phyloP scores from a whole-genome alignment of 64 coral and sea anemone genomes.

The Porites lutea region DNA sequence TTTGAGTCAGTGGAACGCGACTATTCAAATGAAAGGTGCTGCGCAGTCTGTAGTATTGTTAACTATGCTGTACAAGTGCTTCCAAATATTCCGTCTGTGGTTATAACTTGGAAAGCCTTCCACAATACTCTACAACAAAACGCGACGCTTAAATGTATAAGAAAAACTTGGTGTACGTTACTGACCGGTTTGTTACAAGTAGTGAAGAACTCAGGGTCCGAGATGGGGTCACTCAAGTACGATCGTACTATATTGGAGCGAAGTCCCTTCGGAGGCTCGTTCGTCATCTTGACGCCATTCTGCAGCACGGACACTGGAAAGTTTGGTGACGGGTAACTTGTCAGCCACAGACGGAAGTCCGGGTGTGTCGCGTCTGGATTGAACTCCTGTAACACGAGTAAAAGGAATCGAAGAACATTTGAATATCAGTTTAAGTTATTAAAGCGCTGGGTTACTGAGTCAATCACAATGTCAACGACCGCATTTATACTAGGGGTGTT shows the following conservation, averaged over 20 bases:
- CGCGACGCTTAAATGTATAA: too few relatives aligned
- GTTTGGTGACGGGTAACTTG: conserved; percentile 97
- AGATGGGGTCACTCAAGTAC: conserved; percentile 96
- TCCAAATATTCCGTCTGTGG: too few relatives aligned
- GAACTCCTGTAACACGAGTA: conserved; percentile 66
- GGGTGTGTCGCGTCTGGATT: conserved; percentile 97
- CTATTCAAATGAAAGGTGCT: too few relatives aligned
- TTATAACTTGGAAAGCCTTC: too few relatives aligned
- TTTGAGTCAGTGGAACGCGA: too few relatives aligned
- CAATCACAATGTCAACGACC: too few relatives aligned
- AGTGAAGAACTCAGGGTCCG: conserved; percentile 96
- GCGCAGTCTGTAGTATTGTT: too few relatives aligned
- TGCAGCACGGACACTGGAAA: conserved; percentile 98
- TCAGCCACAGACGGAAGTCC: conserved; percentile 98
- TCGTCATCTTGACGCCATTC: conserved; percentile 99
- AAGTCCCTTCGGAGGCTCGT: conserved; percentile 96
- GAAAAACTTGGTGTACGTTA: background rate
- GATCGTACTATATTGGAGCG: conserved; percentile 91
- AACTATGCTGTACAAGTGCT: too few relatives aligned
- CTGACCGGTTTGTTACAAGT: conserved; percentile 95
- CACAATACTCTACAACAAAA: too few relatives aligned
- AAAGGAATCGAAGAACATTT: background rate
- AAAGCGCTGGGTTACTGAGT: too few relatives aligned
- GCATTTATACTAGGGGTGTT: too few relatives aligned
- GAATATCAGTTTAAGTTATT: background rate